These are phyloP conservation scores for Drosophila simulans DNA, from an alignment of 1,140 invertebrate genomes.

Conservation along the genomic window DNA sequence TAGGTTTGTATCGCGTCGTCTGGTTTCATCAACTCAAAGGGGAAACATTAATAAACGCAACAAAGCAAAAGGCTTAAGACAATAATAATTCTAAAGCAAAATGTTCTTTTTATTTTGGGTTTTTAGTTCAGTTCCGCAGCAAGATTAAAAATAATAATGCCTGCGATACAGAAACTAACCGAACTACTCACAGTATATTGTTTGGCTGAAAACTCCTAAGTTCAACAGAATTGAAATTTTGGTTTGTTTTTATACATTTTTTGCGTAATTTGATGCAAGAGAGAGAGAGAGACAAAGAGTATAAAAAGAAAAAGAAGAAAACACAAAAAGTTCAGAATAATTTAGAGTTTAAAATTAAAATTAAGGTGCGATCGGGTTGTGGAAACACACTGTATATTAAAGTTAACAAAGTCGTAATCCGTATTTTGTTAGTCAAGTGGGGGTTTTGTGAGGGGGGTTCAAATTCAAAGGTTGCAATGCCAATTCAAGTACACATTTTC, in stretches of 20 bases:
- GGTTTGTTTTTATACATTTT: conserved; percentile 23
- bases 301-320: conserved; percentile 75
- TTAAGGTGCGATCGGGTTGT: conserved; percentile 15
- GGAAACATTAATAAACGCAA: conserved; percentile 45
- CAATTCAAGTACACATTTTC: conserved; percentile 16
- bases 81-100: conserved; percentile 50
- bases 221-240: conserved; percentile 54
- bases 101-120: conserved; percentile 9
- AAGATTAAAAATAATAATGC: conserved; percentile 31
- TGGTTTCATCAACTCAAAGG: conserved; percentile 21
- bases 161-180: conserved; percentile 39
- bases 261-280: conserved; percentile 35
- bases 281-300: conserved; percentile 39
- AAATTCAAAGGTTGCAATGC: conserved; percentile 24
- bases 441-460: background rate
- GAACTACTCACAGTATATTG: conserved; percentile 84
- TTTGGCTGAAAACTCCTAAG: conserved; percentile 84
- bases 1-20: background rate
- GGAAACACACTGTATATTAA: background rate
- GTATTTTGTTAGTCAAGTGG: conserved; percentile 25
- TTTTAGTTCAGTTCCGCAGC: conserved; percentile 15
- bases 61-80: conserved; percentile 57
- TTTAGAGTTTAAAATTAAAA: conserved; percentile 33
- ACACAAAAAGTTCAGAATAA: conserved; percentile 72
- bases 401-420: conserved; percentile 14